Percentiles rank a stretch among this genome's conserved stretches.
These are phyloP conservation scores for Julus scandinavius DNA, from an alignment of 2,888 invertebrate species.

Conservation along the genomic window DNA sequence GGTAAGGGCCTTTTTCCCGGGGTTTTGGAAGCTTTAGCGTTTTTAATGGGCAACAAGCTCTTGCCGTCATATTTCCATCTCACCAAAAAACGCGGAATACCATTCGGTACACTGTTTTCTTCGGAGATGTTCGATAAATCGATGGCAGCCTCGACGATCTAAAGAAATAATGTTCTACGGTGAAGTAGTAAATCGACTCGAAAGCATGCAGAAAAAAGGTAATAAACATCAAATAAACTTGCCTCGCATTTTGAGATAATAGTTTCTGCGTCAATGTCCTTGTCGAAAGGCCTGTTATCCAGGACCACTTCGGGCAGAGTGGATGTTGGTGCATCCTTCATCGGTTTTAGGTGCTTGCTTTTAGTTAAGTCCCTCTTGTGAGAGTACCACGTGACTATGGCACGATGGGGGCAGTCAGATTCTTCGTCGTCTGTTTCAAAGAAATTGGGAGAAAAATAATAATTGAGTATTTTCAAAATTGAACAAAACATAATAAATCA, in stretches of 20 bases:
- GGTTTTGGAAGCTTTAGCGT: background rate
- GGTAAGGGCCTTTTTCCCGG: background rate
- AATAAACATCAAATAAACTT: background rate
- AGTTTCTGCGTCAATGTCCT: conserved; percentile 50
- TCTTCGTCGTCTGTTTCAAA: background rate
- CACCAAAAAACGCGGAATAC: conserved; percentile 42
- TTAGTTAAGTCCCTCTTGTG: background rate
- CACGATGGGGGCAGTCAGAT: conserved; percentile 11
- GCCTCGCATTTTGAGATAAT: conserved; percentile 51
- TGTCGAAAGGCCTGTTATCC: conserved; percentile 3
- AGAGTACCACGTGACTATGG: conserved; percentile 44
- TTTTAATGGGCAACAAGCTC: background rate
- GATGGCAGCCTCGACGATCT: background rate
- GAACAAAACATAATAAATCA: too few species aligned
- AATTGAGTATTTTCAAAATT: too few species aligned
- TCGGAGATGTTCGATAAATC: conserved; percentile 6
- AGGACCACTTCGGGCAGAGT: conserved; percentile 33
- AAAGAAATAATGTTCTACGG: background rate
- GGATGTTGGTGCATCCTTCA: background rate
- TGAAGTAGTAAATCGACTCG: background rate
- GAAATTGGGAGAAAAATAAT: background rate
- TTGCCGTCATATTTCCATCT: conserved; percentile 43
- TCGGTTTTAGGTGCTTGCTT: background rate
- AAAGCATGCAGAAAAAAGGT: background rate
- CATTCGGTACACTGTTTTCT: background rate